phyloP scores from a whole-genome alignment of 2,113 vertebrate genomes.

The Eira barbara region DNA sequence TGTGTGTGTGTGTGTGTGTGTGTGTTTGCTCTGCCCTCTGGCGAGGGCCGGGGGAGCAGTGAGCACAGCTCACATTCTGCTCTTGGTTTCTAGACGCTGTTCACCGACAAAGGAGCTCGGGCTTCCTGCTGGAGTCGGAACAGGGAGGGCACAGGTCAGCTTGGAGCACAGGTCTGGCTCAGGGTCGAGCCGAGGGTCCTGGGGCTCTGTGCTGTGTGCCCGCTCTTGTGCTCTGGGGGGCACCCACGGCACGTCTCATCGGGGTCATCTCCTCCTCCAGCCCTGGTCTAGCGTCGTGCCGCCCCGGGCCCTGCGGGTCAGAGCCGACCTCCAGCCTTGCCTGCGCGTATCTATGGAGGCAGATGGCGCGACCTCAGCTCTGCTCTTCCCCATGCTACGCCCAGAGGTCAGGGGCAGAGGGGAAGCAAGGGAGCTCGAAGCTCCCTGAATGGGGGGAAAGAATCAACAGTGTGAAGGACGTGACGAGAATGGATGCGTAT shows the following conservation, averaged over 20 bases:
- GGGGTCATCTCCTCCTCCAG: neutral
- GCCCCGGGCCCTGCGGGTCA: neutral
- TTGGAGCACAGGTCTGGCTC: neutral
- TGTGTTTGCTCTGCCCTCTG: neutral
- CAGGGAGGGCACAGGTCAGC: neutral
- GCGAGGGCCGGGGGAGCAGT: neutral
- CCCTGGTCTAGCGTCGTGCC: neutral
- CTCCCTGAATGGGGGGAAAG: neutral
- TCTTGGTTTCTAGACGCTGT: neutral
- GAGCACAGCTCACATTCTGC: neutral
- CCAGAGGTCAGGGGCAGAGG: neutral
- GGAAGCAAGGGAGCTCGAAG: neutral
- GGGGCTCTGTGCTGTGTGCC: neutral
- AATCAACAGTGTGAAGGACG: too few species aligned
- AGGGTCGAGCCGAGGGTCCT: too few species aligned
- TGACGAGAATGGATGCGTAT: too few species aligned
- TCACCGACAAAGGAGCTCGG: neutral
- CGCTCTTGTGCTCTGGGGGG: neutral
- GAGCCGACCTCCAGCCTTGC: rapidly evolving
- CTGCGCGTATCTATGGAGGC: neutral
- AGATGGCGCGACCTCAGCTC: neutral
- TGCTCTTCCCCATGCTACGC: neutral
- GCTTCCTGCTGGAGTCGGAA: neutral
- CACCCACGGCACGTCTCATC: neutral
- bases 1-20: too few species aligned